Conservation (phyloP, 2,797 vertebrate species). For the Urocyon cinereoargenteus region DNA sequence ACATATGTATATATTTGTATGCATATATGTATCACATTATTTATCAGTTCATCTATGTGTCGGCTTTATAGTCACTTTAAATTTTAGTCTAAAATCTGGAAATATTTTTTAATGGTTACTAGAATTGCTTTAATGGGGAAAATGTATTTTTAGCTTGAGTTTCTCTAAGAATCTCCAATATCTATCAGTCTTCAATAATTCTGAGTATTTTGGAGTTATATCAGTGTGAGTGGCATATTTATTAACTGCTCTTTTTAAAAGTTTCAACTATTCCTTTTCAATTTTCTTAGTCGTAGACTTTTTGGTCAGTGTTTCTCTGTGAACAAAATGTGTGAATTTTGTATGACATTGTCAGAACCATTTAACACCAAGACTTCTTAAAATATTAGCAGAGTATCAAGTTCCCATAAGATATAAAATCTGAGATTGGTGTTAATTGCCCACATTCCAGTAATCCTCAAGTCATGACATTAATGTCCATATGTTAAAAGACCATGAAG, state of each 20-base stretch:
- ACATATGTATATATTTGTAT: neutral
- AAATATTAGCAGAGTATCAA: constrained; percentile 18
- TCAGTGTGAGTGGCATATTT: neutral
- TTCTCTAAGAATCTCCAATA: neutral
- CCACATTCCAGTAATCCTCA: neutral
- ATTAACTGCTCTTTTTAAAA: neutral
- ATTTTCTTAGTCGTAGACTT: neutral
- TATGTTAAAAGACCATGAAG: constrained; percentile 11
- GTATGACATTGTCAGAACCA: neutral
- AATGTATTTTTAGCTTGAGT: neutral
- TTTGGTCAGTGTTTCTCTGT: neutral
- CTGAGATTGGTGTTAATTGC: constrained; percentile 44
- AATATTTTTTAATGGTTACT: neutral
- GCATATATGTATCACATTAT: neutral
- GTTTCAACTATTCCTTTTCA: neutral
- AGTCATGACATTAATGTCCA: neutral
- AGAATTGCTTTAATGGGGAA: neutral
- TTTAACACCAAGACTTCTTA: constrained; percentile 29
- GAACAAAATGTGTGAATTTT: constrained; percentile 53
- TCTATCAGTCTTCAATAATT: neutral
- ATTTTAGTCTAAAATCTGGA: neutral
- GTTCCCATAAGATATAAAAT: constrained; percentile 10
- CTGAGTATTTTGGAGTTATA: neutral
- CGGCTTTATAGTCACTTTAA: neutral
- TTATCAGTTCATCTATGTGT: neutral